Evolutionary conservation across 1,140 invertebrate genomes (phyloP), one percentile per base, ranked within the genome.

Genomic region (Apis florea): DNA sequence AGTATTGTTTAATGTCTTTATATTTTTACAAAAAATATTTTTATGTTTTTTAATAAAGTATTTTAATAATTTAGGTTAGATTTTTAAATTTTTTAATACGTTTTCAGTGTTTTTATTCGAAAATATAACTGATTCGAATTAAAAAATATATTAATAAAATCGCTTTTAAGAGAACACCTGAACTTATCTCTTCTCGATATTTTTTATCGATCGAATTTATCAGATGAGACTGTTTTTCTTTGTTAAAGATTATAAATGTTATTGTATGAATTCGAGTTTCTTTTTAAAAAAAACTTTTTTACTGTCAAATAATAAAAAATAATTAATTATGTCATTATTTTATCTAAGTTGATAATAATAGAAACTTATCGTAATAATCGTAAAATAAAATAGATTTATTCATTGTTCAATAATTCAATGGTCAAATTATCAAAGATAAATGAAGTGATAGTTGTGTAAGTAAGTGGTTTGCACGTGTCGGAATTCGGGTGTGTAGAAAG

Each of bases 401-500:
- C 17, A 24, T 13, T 61, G 49, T 47, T 49, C 17, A 24, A 19
- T 12, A 19, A 19, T n/a, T 9, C 31, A n/a, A 21, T 3, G 11
- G 15, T 80, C 51, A 1, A n/a, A 31, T 31, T 6, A 26, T 67
- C 54, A 19, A 49, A n/a, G 58, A 24, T 71, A 47, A 21, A 17
- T 51, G 6, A 15, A 61, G 69, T 26, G 79, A 76, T 61, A 82
- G 61, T 84, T 77, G 58, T 68, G 67, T 47, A 73, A 75, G 81
- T 53, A 73, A 75, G 81, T 53, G 24, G 8, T 21, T 11, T 47
- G 31, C 31, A 54, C 68, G 68, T 49, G 58, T 51, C 40, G 79
- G 71, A 75, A 67, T 75, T 75, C 63, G 79, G 71, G 19, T 58
- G 53, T n/a, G 15, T 80, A 80, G 79, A 80, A 80, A 74, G 79